Conservation (phyloP, 2,888 invertebrate genomes). For the Epirrhoe alternata region DNA sequence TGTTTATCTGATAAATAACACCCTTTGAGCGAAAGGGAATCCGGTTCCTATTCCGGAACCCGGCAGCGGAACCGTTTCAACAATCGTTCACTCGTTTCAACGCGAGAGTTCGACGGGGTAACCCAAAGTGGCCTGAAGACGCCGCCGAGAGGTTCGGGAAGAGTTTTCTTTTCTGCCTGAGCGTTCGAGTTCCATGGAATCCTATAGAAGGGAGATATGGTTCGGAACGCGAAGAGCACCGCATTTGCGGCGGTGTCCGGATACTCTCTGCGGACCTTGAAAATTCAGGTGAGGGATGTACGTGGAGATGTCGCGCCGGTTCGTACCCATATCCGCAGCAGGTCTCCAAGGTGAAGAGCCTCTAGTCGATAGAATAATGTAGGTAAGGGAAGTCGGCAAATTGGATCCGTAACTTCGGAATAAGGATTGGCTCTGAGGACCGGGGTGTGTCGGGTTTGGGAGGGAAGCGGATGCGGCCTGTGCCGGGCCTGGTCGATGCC, state of each 20-base stretch:
- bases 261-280: constrained; percentile 65
- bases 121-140: constrained; percentile 83
- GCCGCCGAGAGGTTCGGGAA: constrained; percentile 82
- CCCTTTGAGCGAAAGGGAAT: constrained; percentile 81
- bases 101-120: constrained; percentile 58
- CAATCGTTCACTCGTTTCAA: constrained; percentile 63
- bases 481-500: constrained; percentile 4
- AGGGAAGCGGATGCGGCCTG: constrained; percentile 55
- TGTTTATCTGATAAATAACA: constrained; percentile 67
- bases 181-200: constrained; percentile 78
- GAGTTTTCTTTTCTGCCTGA: constrained; percentile 77
- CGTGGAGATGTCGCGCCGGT: constrained; percentile 64
- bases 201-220: constrained; percentile 82
- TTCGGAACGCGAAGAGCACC: constrained; percentile 72
- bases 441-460: constrained; percentile 86
- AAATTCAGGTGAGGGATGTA: constrained; percentile 65
- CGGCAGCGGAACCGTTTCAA: constrained; percentile 81
- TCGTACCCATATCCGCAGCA: constrained; percentile 91
- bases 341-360: constrained; percentile 90
- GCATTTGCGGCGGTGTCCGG: constrained; percentile 59
- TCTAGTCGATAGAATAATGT: constrained; percentile 87
- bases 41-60: constrained; percentile 86
- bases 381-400: constrained; percentile 89
- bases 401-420: constrained; percentile 88
- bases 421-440: constrained; percentile 91